A percentile compares a stretch with the other conserved stretches of the same genome.
Conservation (phyloP, 2,113 vertebrate species). For the Xenus cinereus region DNA sequence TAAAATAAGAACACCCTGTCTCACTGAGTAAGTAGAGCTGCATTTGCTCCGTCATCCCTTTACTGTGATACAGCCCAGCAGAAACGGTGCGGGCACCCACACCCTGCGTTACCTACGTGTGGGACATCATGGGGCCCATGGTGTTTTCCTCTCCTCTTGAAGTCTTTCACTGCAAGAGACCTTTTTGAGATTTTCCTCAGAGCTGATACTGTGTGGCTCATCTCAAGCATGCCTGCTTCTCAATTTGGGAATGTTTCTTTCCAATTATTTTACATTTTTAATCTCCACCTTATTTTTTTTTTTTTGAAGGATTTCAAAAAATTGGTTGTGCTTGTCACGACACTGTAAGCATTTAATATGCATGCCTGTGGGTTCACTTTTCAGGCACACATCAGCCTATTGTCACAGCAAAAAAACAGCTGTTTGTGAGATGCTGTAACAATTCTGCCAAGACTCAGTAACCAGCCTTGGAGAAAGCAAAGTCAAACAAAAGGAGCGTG, state of each 20-base stretch:
- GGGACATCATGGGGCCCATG: not conserved
- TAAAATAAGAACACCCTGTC: not conserved
- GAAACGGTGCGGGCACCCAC: not conserved
- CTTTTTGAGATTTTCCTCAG: not conserved
- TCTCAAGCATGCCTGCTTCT: not conserved
- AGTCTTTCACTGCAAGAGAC: not conserved
- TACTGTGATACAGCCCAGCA: not conserved
- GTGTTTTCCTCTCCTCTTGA: not conserved
- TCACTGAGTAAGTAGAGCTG: not conserved
- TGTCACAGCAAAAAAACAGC: slow-evolving; percentile 2
- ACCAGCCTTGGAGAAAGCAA: not conserved
- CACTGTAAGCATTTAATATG: not conserved
- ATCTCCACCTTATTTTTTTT: not conserved
- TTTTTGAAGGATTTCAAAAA: not conserved
- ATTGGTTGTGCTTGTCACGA: not conserved
- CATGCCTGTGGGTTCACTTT: not conserved
- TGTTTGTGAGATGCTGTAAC: not conserved
- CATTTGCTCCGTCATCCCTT: not conserved
- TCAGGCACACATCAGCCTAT: not conserved
- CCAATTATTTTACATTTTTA: not conserved
- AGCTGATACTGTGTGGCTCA: not conserved
- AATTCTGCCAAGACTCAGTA: not conserved
- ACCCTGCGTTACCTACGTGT: accelerated
- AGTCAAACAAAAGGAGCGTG: not conserved
- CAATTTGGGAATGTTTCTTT: not conserved